Evolutionary conservation across 2,113 vertebrate species (phyloP), one percentile per base, ranked within the genome.

Genomic region (Aegithalos caudatus): DNA sequence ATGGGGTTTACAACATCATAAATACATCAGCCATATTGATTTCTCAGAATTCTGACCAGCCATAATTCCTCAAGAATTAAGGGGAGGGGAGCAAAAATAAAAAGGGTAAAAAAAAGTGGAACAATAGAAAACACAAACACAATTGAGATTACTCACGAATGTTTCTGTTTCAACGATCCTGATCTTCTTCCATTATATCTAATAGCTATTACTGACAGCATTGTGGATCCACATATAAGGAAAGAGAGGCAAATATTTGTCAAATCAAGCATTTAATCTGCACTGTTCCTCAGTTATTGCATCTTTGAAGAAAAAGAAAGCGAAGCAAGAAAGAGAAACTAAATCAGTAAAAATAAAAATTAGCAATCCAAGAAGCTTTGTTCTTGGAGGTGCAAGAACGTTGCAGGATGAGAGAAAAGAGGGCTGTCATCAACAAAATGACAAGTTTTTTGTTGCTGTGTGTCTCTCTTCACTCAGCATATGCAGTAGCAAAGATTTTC

Each of bases 191-290:
- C 93, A 86, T 94, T 90, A 94, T 93, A 97, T 94, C 95, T 95
- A 97, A 96, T 86, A 96, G 71, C 93, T 97, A 97, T 94, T 97
- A 97, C 95, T 97, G 96, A 96, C 85, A 96, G 96, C 95, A 96
- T 94, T 96, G 95, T 94, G 88, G 94, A 94, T 95, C 94, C 90
- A 90, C 80, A 86, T 67, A 95, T 38, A 94, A 93, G 90, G 93
- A 92, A 90, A 96, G 78, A 94, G 85, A 96, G 92, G 93, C 81
- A 97, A 96, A 81, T 93, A 96, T 90, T 58, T 96, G 72, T 94
- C 72, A 97, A 93, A 88, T 62, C 82, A 90, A 94, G 64, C 80
- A 92, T 14, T 86, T 45, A 78, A 90, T 83, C 80, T 88, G 79
- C 72, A 91, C 88, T 92, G 69, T 78, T 95, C 85, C 82, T 96